These are phyloP conservation scores for Cylloceria caligata DNA, from an alignment of 2,888 invertebrate genomes.

Conservation along the genomic window DNA sequence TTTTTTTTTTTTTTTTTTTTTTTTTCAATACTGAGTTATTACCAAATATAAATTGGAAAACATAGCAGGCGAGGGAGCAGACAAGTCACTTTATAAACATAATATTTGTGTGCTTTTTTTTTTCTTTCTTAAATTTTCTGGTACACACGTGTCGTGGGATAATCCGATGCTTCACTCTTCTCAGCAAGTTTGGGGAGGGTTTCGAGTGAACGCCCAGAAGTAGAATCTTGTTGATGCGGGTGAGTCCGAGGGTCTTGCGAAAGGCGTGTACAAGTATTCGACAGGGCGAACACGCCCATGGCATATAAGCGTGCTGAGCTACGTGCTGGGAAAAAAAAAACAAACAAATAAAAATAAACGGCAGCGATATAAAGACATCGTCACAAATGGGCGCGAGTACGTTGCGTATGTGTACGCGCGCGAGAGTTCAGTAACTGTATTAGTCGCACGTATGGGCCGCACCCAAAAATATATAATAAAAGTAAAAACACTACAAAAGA, in stretches of 20 bases:
- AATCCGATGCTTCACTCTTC: neutral
- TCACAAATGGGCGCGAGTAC: conserved; percentile 36
- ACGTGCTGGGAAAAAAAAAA: conserved; percentile 9
- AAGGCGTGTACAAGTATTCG: conserved; percentile 39
- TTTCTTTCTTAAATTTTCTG: neutral
- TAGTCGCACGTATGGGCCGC: conserved; percentile 43
- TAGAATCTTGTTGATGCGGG: conserved; percentile 6
- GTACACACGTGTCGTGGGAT: conserved; percentile 9
- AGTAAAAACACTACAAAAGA: conserved; percentile 28
- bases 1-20: no score
- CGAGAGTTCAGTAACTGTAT: conserved; percentile 37
- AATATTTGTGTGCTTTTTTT: no score
- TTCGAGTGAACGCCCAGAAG: conserved; percentile 4
- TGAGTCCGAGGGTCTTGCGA: conserved; percentile 37
- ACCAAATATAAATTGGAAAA: neutral
- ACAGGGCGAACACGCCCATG: conserved; percentile 54
- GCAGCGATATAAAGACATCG: conserved; percentile 41
- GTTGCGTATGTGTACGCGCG: conserved; percentile 57
- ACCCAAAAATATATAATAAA: conserved; percentile 17
- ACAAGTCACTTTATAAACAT: neutral
- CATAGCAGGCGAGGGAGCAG: neutral
- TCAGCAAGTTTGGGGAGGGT: neutral
- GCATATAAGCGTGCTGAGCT: conserved; percentile 29
- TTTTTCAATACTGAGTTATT: no score
- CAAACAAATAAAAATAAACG: conserved; percentile 25